These are phyloP conservation scores for Myanophis thanlyinensis DNA, from an alignment of 2,113 vertebrate genomes.

Conservation along the genomic window DNA sequence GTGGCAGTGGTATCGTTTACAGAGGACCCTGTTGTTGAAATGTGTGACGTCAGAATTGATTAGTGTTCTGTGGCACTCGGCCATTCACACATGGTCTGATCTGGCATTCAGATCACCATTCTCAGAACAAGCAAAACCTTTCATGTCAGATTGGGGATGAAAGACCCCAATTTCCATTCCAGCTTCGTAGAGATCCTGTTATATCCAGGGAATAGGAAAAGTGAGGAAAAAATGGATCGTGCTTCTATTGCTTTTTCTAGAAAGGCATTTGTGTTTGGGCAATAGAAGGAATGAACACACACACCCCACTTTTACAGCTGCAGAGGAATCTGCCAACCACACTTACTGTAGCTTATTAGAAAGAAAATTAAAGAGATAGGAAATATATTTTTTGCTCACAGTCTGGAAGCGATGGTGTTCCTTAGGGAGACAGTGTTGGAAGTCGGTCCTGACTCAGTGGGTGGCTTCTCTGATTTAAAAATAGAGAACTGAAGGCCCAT, in stretches of 20 bases:
- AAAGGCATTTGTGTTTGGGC: background rate
- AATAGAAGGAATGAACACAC: fast-evolving
- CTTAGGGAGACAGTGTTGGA: background rate
- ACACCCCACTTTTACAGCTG: background rate
- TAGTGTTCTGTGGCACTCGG: background rate
- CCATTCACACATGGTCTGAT: background rate
- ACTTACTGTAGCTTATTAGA: background rate
- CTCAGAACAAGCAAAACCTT: background rate
- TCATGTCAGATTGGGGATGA: background rate
- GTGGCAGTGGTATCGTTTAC: background rate
- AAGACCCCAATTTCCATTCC: background rate
- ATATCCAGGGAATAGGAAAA: background rate
- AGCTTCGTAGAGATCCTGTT: background rate
- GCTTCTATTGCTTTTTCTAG: fast-evolving
- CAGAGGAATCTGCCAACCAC: background rate
- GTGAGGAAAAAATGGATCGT: background rate
- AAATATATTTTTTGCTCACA: background rate
- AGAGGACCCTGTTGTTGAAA: background rate
- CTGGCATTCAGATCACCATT: slow-evolving; percentile 8
- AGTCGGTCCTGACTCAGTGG: background rate
- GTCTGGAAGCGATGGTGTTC: background rate
- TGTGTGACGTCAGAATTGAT: background rate
- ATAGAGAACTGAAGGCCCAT: background rate
- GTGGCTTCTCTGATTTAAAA: background rate
- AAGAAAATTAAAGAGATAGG: background rate